Percentiles rank a stretch among this genome's conserved stretches.
Conservation (phyloP, 1,140 invertebrate species). For the Papilio glaucus region DNA sequence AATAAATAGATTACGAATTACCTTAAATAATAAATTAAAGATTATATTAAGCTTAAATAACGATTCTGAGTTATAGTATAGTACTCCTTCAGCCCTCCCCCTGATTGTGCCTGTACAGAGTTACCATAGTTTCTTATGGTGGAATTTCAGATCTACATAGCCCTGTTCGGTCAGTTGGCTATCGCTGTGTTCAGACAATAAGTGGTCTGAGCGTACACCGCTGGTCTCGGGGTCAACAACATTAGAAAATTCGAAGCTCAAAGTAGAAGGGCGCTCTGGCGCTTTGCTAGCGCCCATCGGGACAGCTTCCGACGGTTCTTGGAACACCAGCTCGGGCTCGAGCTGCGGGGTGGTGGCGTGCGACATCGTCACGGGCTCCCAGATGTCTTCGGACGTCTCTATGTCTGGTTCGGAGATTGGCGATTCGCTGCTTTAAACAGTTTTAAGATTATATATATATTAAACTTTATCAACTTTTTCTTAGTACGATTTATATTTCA, state of each 20-base stretch:
- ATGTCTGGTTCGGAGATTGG: not conserved
- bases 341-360: not conserved
- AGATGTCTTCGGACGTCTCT: not conserved
- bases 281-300: slow-evolving; percentile 40
- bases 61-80: not conserved
- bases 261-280: slow-evolving; percentile 52
- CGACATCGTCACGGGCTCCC: not conserved
- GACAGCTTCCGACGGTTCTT: slow-evolving; percentile 22
- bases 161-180: slow-evolving; percentile 84
- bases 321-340: not conserved
- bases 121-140: slow-evolving; percentile 86
- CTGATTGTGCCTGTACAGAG: not conserved
- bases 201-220: slow-evolving; percentile 49
- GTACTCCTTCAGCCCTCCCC: not conserved
- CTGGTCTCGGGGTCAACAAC: slow-evolving; percentile 30
- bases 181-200: slow-evolving; percentile 48
- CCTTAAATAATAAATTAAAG: not conserved
- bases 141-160: slow-evolving; percentile 86
- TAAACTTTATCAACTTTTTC: not conserved
- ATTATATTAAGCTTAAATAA: not conserved
- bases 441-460: not conserved
- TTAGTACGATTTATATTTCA: not conserved
- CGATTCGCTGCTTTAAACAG: not conserved
- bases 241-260: slow-evolving; percentile 44
- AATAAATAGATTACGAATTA: not conserved